These are phyloP conservation scores for Pandemis corylana DNA, from an alignment of 2,888 invertebrate genomes.

Conservation along the genomic window DNA sequence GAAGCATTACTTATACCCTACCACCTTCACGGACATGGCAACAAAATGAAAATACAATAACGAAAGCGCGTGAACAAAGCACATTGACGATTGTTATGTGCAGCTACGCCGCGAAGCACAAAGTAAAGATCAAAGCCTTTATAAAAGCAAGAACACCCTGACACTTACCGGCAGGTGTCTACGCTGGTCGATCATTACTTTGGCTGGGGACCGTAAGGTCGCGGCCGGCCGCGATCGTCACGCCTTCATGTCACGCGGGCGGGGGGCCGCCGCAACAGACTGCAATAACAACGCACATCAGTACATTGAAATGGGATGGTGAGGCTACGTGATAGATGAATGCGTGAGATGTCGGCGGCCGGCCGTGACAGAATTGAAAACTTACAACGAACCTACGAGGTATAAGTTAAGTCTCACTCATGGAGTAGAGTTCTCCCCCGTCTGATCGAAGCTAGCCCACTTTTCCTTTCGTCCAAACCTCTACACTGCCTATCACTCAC, in stretches of 20 bases:
- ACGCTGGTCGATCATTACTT: conserved; percentile 83
- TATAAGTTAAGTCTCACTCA: neutral
- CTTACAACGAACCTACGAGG: conserved; percentile 35
- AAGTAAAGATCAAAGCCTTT: conserved; percentile 84
- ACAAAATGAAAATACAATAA: conserved; percentile 36
- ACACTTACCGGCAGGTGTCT: conserved; percentile 84
- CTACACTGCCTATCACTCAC: conserved; percentile 77
- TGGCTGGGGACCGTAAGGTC: conserved; percentile 75
- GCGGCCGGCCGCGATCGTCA: conserved; percentile 83
- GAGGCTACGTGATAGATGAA: conserved; percentile 80
- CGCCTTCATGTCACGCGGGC: conserved; percentile 79
- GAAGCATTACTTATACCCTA: conserved; percentile 50
- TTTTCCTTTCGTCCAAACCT: neutral
- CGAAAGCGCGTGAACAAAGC: conserved; percentile 32
- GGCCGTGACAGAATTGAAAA: conserved; percentile 57
- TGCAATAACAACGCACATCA: conserved; percentile 83
- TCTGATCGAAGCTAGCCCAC: conserved; percentile 3
- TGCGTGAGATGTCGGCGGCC: conserved; percentile 78
- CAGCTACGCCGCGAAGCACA: conserved; percentile 78
- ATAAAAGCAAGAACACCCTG: conserved; percentile 83
- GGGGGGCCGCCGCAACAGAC: conserved; percentile 76
- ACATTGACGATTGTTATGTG: conserved; percentile 57
- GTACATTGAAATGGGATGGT: conserved; percentile 76
- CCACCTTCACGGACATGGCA: conserved; percentile 25
- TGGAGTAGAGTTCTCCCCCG: neutral